Evolutionary conservation across 2,888 invertebrate genomes (phyloP).

Genomic region (Dryomyza anilis): DNA sequence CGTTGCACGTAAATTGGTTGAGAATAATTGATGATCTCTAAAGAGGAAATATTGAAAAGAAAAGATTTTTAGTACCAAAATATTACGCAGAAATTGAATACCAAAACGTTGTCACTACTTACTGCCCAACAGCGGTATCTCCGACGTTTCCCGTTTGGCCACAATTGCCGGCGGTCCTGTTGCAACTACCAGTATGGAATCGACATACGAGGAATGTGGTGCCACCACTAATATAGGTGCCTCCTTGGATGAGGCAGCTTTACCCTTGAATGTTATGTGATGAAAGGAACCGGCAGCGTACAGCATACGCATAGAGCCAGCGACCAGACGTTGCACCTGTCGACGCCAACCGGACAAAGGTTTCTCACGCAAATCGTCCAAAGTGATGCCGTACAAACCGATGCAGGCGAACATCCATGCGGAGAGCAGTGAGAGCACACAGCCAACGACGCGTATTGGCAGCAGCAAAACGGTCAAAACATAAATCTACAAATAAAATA

Average conservation of each 20-base stretch:
- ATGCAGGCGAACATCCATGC: constrained; percentile 86
- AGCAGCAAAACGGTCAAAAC: constrained; percentile 83
- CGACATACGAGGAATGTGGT: constrained; percentile 91
- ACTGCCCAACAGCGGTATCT: constrained; percentile 91
- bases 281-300: constrained; percentile 85
- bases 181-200: constrained; percentile 81
- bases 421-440: constrained; percentile 75
- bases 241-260: constrained; percentile 67
- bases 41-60: not conserved
- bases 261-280: constrained; percentile 76
- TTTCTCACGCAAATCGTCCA: constrained; percentile 76
- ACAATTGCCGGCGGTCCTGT: constrained; percentile 88
- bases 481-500: constrained; percentile 66
- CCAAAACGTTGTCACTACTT: constrained; percentile 57
- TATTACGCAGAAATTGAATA: constrained; percentile 6
- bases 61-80: too few species aligned
- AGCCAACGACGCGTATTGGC: constrained; percentile 80
- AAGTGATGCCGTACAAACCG: constrained; percentile 79
- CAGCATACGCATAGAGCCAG: constrained; percentile 74
- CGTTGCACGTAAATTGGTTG: constrained; percentile 95
- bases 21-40: constrained; percentile 89
- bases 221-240: constrained; percentile 87
- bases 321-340: constrained; percentile 69
- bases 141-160: constrained; percentile 83
- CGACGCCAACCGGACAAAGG: constrained; percentile 90